Evolutionary conservation across 2,888 invertebrate species (phyloP), one percentile per base, ranked within the genome.

Genomic region (Flabesymbios commensalis): DNA sequence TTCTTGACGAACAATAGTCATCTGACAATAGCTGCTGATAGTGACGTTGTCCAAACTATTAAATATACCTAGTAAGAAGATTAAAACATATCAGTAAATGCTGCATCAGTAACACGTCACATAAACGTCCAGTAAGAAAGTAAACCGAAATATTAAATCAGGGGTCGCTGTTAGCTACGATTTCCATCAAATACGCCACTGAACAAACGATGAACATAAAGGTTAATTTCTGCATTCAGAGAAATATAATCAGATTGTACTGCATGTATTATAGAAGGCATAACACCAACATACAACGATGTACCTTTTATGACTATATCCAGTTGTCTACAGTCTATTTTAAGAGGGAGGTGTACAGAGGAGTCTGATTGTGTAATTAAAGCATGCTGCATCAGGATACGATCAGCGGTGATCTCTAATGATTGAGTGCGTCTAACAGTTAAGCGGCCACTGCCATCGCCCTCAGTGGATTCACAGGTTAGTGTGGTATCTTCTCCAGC

Each of bases 261-360:
- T n/a, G n/a, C n/a, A n/a, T n/a, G n/a, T n/a, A n/a, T n/a, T n/a
- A n/a, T n/a, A n/a, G n/a, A n/a, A n/a, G n/a, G n/a, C n/a, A n/a
- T n/a, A n/a, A n/a, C n/a, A n/a, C n/a, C n/a, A n/a, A n/a, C n/a
- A n/a, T n/a, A n/a, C n/a, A n/a, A 36, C 39, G n/a, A 36, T 42
- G 7, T 29, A 75, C 75, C 75, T 71, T 70, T 73, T 22, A 74
- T 59, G 24, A 67, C 57, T 39, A 75, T 58, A 56, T 75, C 75
- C 43, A 75, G 62, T 10, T 67, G 59, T 36, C 70, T 59, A 53
- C 75, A 75, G 57, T 74, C 72, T 26, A 70, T 62, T 29, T 65
- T 69, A 1, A 57, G 57, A 1, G 75, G 74, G 5, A 75, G 63
- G 4, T 51, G 57, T 0, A 74, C 58, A 17, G 47, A 19, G 1